Conservation (phyloP, 1,140 invertebrate species). For the Liolophura sinensis region DNA sequence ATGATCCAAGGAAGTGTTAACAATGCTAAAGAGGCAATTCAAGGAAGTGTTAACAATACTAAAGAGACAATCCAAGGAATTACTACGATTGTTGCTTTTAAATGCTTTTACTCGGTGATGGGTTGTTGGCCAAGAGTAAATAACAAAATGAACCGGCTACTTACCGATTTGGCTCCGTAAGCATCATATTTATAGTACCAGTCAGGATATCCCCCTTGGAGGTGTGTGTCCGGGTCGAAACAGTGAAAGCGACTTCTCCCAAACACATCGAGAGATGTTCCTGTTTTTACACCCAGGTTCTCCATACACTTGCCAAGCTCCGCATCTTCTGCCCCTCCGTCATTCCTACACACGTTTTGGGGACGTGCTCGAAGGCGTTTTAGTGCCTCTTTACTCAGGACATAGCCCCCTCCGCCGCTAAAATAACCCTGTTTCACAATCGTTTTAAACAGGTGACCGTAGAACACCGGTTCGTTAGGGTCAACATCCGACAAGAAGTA, state of each 20-base stretch:
- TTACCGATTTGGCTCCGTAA: conserved; percentile 43
- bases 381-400: conserved; percentile 67
- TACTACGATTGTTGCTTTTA: no score
- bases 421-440: conserved; percentile 33
- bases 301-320: conserved; percentile 92
- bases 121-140: no score
- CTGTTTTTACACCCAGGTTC: conserved; percentile 80
- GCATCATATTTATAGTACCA: conserved; percentile 49
- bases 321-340: conserved; percentile 86
- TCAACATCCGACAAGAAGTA: conserved; percentile 36
- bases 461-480: conserved; percentile 33
- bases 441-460: conserved; percentile 47
- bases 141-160: conserved; percentile 5
- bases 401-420: conserved; percentile 69
- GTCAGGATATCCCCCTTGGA: conserved; percentile 52
- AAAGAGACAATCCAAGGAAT: no score
- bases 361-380: conserved; percentile 56
- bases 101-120: no score
- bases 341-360: conserved; percentile 61
- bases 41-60: no score
- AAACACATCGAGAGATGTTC: conserved; percentile 79
- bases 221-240: conserved; percentile 64
- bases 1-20: no score
- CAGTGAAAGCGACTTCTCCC: conserved; percentile 90
- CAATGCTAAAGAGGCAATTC: no score